These are phyloP conservation scores for Neotoxoptera formosana DNA, from an alignment of 1,140 invertebrate species.

Conservation along the genomic window DNA sequence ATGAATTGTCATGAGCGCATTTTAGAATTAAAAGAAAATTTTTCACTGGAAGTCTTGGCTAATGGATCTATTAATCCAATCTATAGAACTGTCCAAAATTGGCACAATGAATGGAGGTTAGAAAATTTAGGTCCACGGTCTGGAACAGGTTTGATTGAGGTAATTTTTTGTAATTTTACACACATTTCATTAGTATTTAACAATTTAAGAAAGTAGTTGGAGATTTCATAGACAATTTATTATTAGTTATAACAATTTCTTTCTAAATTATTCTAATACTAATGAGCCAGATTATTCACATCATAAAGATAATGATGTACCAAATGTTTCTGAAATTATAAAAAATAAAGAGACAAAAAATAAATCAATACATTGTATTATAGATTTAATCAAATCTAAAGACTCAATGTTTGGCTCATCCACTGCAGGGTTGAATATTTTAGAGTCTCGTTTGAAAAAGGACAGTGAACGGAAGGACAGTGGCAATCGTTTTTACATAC, in stretches of 20 bases:
- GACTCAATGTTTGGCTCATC: not conserved
- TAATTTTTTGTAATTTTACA: not conserved
- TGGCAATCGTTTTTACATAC: slow-evolving; percentile 4
- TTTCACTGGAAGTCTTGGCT: not conserved
- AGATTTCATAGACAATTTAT: not conserved
- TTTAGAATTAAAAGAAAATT: not conserved
- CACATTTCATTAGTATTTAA: not conserved
- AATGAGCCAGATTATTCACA: too few relatives aligned
- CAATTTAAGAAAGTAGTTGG: too few relatives aligned
- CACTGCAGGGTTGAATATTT: not conserved
- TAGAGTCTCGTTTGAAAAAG: not conserved
- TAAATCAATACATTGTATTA: not conserved
- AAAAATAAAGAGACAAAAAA: too few relatives aligned
- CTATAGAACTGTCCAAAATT: not conserved
- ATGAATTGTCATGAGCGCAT: too few relatives aligned
- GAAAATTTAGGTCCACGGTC: not conserved
- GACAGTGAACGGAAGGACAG: not conserved
- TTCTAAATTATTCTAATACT: too few relatives aligned
- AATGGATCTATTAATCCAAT: not conserved
- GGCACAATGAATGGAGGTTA: not conserved
- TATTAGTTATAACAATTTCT: not conserved
- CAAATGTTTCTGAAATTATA: too few relatives aligned
- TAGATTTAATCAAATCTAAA: slow-evolving; percentile 16
- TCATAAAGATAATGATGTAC: too few relatives aligned
- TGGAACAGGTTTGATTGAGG: not conserved